Base-by-base conservation (phyloP, 2,888 invertebrate species). In the Apodemia mormo region DNA sequence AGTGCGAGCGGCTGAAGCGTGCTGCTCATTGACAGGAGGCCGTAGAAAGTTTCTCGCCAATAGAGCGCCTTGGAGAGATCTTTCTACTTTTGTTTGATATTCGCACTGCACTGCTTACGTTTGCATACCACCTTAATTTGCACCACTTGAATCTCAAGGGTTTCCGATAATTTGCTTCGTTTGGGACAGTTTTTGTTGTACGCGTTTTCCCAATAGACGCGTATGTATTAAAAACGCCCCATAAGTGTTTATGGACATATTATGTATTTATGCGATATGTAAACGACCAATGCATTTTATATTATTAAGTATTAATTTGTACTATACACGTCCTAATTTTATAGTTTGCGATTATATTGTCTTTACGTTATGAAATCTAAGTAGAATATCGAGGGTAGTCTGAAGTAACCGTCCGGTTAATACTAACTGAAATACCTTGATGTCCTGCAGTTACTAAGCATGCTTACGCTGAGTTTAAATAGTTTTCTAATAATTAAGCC, bases 11-110 rank as follows among this genome's bases (percentile, higher is more conserved):
- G 14, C 83, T 93, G 6, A 93, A 91, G 85, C 76, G 76, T 2
- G 71, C 82, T n/a, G 74, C 80, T 9, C 89, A 85, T 90, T 94
- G 94, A 94, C 94, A 89, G 83, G 84, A 88, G 83, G 82, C 71
- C 54, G 92, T 91, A 90, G 92, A 88, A 88, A 88, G 92, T 79
- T 82, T 83, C 40, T 67, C 82, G 68, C 78, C 81, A 4, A 68
- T 76, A 14, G 81, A 84, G 8, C 81, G 84, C 85, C 74, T 90
- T 76, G 79, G 73, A 65, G 83, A 85, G 70, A 85, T 91, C 92
- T 92, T 92, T 92, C 92, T 92, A 91, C 93, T 85, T 75, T 70
- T 87, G 71, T 90, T 92, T 78, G 85, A 92, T 81, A 81, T 68
- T 69, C 92, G 92, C 91, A 89, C 87, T 78, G 86, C 83, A 77